phyloP scores from a whole-genome alignment of 2,888 invertebrate species.

The Pristionchus maxplancki region DNA sequence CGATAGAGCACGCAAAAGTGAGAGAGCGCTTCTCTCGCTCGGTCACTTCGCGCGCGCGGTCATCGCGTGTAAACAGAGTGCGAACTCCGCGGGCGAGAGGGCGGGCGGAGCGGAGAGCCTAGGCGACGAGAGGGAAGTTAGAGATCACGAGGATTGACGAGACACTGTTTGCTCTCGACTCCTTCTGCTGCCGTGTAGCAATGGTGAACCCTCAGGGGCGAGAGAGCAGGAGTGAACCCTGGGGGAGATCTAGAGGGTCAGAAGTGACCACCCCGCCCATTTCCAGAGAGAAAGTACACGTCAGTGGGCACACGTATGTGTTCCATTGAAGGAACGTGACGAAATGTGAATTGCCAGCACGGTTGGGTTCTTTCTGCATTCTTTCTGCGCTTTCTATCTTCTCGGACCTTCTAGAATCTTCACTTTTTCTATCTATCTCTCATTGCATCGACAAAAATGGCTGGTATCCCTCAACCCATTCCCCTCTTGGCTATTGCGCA shows the following conservation, averaged over 20 bases:
- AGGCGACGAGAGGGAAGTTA: neutral
- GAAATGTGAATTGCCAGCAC: neutral
- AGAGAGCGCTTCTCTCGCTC: neutral
- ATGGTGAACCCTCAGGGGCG: neutral
- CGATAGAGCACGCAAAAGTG: too few species aligned
- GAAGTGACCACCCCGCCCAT: neutral
- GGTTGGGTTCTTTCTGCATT: too few species aligned
- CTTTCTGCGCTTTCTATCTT: too few species aligned
- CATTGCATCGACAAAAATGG: neutral
- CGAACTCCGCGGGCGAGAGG: slow-evolving; percentile 5
- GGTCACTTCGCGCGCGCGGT: slow-evolving; percentile 41
- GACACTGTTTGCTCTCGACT: neutral
- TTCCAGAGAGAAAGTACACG: neutral
- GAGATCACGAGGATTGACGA: neutral
- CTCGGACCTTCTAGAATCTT: too few species aligned
- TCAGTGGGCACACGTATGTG: neutral
- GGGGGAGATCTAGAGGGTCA: neutral
- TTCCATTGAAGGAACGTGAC: neutral
- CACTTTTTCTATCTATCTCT: too few species aligned
- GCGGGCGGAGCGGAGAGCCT: neutral
- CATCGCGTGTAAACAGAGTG: slow-evolving; percentile 19
- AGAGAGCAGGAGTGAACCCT: neutral
- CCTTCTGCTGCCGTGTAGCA: neutral
- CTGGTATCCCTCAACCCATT: neutral
- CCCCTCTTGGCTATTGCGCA: neutral